These are phyloP conservation scores for Varanus salvator DNA, from an alignment of 2,113 vertebrate species.

Conservation along the genomic window DNA sequence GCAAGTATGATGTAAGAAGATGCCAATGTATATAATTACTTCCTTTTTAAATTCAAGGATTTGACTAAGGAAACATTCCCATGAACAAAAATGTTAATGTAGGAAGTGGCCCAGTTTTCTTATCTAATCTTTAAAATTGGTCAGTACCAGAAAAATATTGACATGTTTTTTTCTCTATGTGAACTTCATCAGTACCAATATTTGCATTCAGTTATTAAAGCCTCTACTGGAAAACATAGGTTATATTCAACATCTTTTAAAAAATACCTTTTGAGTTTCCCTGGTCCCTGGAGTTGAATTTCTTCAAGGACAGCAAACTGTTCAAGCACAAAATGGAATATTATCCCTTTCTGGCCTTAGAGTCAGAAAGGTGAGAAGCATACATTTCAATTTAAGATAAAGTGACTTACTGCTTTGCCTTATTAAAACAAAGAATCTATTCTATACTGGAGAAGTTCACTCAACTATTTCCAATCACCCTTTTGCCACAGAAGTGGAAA, in stretches of 20 bases:
- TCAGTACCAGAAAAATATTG: not conserved
- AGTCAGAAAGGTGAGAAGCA: not conserved
- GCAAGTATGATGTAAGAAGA: not conserved
- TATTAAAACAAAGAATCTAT: not conserved
- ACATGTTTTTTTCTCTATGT: not conserved
- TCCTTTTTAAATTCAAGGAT: not conserved
- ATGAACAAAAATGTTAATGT: not conserved
- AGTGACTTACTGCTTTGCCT: not conserved
- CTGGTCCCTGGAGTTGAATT: not conserved
- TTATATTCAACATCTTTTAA: not conserved
- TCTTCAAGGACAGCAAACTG: not conserved
- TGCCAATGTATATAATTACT: not conserved
- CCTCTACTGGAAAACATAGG: not conserved
- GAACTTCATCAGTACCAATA: not conserved
- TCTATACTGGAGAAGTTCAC: not conserved
- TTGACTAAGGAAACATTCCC: not conserved
- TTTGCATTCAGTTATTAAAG: not conserved
- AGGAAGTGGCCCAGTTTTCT: not conserved
- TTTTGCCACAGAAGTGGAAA: not conserved
- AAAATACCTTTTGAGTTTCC: not conserved
- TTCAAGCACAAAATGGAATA: slow-evolving; percentile 1
- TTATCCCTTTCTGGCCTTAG: not conserved
- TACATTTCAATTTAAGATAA: not conserved
- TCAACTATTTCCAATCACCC: not conserved
- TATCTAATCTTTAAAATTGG: not conserved